Evolutionary conservation across 2,113 vertebrate genomes (phyloP).

Genomic region (Alectura lathami): DNA sequence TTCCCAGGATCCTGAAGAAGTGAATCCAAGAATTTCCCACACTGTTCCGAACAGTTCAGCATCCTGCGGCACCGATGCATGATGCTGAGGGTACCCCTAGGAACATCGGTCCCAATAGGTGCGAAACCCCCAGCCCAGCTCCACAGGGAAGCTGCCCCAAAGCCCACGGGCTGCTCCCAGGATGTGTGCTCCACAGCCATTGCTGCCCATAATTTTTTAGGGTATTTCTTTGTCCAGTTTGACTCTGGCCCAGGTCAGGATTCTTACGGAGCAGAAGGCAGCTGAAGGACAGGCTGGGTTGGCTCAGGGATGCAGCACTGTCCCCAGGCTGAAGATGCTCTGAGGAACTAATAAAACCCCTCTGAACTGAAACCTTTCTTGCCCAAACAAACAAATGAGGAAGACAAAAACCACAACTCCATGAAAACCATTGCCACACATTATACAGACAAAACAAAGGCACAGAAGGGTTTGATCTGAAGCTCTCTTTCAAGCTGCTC

Average conservation of each 20-base stretch:
- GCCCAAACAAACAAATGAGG: not conserved
- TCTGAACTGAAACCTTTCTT: not conserved
- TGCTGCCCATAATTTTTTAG: not conserved
- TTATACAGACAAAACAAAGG: not conserved
- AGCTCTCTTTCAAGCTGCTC: not conserved
- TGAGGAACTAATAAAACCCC: not conserved
- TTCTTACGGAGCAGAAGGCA: not conserved
- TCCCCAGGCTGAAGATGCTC: not conserved
- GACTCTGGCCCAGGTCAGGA: not conserved
- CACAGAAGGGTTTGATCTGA: not conserved
- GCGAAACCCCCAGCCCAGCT: rapidly evolving
- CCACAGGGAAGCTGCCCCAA: not conserved
- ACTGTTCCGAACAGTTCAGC: rapidly evolving
- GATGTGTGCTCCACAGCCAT: not conserved
- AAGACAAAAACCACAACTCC: not conserved
- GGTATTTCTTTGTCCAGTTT: not conserved
- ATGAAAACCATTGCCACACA: not conserved
- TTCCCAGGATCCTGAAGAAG: not conserved
- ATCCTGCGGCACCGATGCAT: rapidly evolving
- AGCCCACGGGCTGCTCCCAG: not conserved
- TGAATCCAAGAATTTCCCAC: rapidly evolving
- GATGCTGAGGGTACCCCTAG: not conserved
- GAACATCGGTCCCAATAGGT: not conserved
- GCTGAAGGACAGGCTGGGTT: not conserved
- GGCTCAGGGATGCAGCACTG: not conserved